Conservation (phyloP, 2,888 invertebrate genomes). For the Oligia latruncula region DNA sequence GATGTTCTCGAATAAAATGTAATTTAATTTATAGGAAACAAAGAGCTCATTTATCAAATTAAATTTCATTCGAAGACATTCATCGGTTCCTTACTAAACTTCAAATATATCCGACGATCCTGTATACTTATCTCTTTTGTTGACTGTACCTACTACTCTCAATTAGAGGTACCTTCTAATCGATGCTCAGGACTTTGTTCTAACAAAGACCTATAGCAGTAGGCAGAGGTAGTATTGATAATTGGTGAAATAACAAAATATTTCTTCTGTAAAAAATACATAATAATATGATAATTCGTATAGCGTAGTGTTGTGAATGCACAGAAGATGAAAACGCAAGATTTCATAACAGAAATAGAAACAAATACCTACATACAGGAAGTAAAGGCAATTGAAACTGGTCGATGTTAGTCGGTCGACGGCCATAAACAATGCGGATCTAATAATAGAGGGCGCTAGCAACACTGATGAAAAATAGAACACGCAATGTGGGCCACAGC, state of each 20-base stretch:
- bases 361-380: constrained; percentile 79
- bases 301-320: constrained; percentile 3
- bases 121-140: too few species aligned
- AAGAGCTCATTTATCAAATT: too few species aligned
- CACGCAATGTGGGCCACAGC: constrained; percentile 86
- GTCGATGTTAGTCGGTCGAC: constrained; percentile 79
- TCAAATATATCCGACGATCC: too few species aligned
- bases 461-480: constrained; percentile 84
- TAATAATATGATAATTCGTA: neutral
- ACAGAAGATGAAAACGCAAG: constrained; percentile 33
- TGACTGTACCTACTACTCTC: neutral
- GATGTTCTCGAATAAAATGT: too few species aligned
- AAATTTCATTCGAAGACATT: too few species aligned
- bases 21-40: too few species aligned
- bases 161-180: neutral
- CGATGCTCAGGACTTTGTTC: neutral
- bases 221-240: neutral
- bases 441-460: constrained; percentile 87
- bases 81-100: too few species aligned
- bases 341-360: constrained; percentile 62
- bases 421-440: constrained; percentile 86
- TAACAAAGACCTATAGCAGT: neutral
- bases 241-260: neutral
- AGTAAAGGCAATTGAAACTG: constrained; percentile 71
- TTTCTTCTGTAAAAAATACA: neutral